Base-by-base conservation (phyloP, 2,113 vertebrate genomes). In the Crotophaga sulcirostris region DNA sequence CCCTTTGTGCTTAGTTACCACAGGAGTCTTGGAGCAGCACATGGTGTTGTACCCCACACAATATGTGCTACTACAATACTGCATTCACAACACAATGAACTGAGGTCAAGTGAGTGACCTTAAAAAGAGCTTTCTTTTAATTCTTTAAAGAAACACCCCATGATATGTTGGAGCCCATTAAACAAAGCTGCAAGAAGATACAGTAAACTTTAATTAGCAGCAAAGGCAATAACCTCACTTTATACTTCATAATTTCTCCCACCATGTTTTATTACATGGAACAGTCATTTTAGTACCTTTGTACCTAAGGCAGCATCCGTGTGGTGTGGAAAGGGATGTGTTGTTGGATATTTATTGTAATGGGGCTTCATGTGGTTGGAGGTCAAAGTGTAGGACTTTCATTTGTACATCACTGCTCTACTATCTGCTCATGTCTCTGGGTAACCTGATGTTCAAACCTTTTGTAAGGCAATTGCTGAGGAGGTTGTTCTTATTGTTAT, bases 291-390 rank as follows among this genome's bases (percentile, higher is more conserved):
- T 96, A 96, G 96, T 96, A 96, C 96, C 96, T 97, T 97, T 97
- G 94, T 96, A 96, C 96, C 94, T 96, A 96, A 97, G 92, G 96
- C 96, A 95, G 96, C 92, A 93, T 96, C 94, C 93, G 89, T 89
- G 96, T 94, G 93, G 96, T 97, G 96, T 92, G 95, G 94, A 95
- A 96, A 97, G 93, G 93, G 79, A 90, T 93, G 86, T 96, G 96
- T 97, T 96, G 94, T 96, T 89, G 96, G 96, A 97, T 97, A 97
- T 97, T 97, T 97, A 96, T 96, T 94, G 96, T 96, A 97, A 97
- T 96, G 90, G 96, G 94, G 96, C 96, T 97, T 96, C 96, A 97
- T 96, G 96, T 90, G 96, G 96, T 84, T 97, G 94, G 90, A 95
- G 96, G 96, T 97, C 96, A 97, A 92, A 97, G 96, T 94, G 96